Percentiles rank a stretch among this genome's conserved stretches.
Evolutionary conservation across 2,888 invertebrate species (phyloP).

Genomic region (Troglohyphantes excavatus): DNA sequence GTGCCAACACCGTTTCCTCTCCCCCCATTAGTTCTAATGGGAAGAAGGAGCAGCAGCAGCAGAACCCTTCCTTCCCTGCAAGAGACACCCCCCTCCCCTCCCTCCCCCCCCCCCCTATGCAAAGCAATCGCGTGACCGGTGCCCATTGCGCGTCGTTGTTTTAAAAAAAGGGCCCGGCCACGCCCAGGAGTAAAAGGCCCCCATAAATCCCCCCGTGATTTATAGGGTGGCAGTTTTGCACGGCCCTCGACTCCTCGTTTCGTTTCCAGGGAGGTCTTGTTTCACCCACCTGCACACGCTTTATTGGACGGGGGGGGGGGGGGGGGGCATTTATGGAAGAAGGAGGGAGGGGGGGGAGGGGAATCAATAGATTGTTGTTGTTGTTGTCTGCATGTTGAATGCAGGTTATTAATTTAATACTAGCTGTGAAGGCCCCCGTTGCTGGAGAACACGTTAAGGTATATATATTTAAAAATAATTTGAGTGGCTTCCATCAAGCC

Average conservation of each 20-base stretch:
- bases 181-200: conserved; percentile 42
- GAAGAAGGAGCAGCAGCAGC: conserved; percentile 12
- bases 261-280: too few relatives aligned
- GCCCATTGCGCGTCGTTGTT: conserved; percentile 59
- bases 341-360: too few relatives aligned
- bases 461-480: too few relatives aligned
- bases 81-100: not conserved
- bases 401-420: too few relatives aligned
- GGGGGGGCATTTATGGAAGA: too few relatives aligned
- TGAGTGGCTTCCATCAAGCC: too few relatives aligned
- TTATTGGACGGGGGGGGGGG: conserved; percentile 52
- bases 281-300: too few relatives aligned
- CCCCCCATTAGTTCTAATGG: not conserved
- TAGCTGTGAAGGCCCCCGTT: too few relatives aligned
- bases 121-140: conserved; percentile 73
- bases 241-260: conserved; percentile 37
- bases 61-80: too few relatives aligned
- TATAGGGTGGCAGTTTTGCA: conserved; percentile 58
- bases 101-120: conserved; percentile 28
- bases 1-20: not conserved
- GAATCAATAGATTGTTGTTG: too few relatives aligned
- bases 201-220: conserved; percentile 72
- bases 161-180: conserved; percentile 28
- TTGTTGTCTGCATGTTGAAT: too few relatives aligned
- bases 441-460: too few relatives aligned